Evolutionary conservation across 2,888 invertebrate genomes (phyloP), one percentile per base, ranked within the genome.

Genomic region (Vesta saturnalis): DNA sequence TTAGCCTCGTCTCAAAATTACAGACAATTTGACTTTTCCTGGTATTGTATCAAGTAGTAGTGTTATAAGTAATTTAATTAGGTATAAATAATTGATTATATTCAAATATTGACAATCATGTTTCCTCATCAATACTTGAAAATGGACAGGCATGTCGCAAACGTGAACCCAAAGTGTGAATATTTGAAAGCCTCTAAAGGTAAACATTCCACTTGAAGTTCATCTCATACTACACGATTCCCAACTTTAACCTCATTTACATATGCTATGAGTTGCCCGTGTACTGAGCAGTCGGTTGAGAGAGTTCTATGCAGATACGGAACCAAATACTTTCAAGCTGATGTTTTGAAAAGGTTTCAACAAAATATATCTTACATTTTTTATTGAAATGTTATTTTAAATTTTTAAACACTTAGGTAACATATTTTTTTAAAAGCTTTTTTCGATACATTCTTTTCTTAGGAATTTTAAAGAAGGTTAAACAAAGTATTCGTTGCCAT

Each of bases 191-290:
- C 69, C 58, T 57, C 55, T 59, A 57, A 65, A 69, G 69, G 69
- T 69, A 69, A 65, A 69, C 69, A 65, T 69, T 69, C 63, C 61
- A 59, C 65, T 69, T 65, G 65, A 65, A 65, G 61, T 69, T 69
- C 69, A 69, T 69, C 69, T 69, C 62, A 57, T 58, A 59, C 63
- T 69, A 69, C 64, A 69, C 69, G 69, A 65, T 69, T 62, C 65
- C 61, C 61, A 69, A 65, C 69, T 69, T 56, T 69, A 65, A 61
- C 64, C 65, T 69, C 69, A 69, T 69, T 64, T 69, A 65, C 69
- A 69, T 69, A 65, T 35, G 69, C 65, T 62, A 61, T 61, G 57
- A 64, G 60, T 57, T 65, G 58, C 19, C 57, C 61, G 54, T 65
- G 59, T 69, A 65, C 60, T 64, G 64, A 60, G 60, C 64, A 64